These are phyloP conservation scores for Chymomyza costata DNA, from an alignment of 1,140 invertebrate species.

Conservation along the genomic window DNA sequence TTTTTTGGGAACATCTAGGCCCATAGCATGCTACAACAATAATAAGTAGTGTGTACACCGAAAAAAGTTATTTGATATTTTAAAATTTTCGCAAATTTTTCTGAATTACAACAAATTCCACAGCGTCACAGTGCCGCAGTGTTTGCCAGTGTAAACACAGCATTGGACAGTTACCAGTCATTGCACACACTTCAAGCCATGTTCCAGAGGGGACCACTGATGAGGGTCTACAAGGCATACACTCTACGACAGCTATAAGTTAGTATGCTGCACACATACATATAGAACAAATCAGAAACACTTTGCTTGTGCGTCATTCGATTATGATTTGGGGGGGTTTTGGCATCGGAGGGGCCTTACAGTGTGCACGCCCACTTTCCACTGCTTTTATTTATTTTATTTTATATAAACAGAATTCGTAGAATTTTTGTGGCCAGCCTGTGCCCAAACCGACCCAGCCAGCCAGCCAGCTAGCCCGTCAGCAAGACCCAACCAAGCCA, in stretches of 20 bases:
- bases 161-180: no score
- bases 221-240: conserved; percentile 17
- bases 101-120: no score
- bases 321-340: conserved; percentile 53
- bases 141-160: no score
- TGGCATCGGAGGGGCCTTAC: conserved; percentile 5
- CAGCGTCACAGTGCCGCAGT: no score
- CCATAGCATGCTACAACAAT: no score
- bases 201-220: conserved; percentile 5
- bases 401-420: conserved; percentile 54
- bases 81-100: no score
- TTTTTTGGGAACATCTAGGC: no score
- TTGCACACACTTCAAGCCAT: no score
- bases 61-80: no score
- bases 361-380: conserved; percentile 18
- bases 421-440: conserved; percentile 32
- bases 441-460: no score
- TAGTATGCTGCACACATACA: conserved; percentile 4
- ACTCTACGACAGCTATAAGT: neutral
- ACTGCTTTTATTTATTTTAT: conserved; percentile 43
- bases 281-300: conserved; percentile 39
- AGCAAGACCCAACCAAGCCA: neutral
- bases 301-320: conserved; percentile 58
- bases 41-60: no score
- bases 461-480: conserved; percentile 1